phyloP scores from a whole-genome alignment of 1,140 invertebrate genomes.

The Oedothorax gibbosus region DNA sequence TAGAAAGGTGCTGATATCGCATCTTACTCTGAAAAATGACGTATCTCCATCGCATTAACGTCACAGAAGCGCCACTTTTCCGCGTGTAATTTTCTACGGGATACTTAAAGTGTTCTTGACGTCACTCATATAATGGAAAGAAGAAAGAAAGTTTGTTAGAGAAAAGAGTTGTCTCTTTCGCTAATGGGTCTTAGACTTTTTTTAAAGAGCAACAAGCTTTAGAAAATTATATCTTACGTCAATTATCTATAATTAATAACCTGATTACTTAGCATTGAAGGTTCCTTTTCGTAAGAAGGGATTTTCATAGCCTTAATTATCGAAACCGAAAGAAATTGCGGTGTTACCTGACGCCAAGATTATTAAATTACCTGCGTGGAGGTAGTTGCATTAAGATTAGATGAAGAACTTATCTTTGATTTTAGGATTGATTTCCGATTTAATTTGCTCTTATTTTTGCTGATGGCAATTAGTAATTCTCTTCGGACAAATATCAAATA shows the following conservation, averaged over 20 bases:
- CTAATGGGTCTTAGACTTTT: conserved; percentile 39
- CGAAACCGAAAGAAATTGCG: neutral
- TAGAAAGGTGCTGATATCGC: too few species aligned
- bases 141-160: conserved; percentile 27
- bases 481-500: too few species aligned
- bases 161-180: neutral
- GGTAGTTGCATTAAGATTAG: too few species aligned
- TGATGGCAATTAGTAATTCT: too few species aligned
- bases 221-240: conserved; percentile 35
- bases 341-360: neutral
- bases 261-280: conserved; percentile 41
- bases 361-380: too few species aligned
- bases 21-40: too few species aligned
- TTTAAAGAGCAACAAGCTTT: conserved; percentile 9
- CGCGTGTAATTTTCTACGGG: too few species aligned
- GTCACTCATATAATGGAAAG: neutral
- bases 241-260: conserved; percentile 48
- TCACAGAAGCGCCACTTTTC: too few species aligned
- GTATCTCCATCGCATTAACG: too few species aligned
- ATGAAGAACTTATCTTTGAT: too few species aligned
- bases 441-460: too few species aligned
- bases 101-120: conserved; percentile 15
- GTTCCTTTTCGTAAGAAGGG: conserved; percentile 11
- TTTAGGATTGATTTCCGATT: too few species aligned
- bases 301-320: conserved; percentile 22